Conservation (phyloP, 2,113 vertebrate genomes). For the Tachycineta bicolor region DNA sequence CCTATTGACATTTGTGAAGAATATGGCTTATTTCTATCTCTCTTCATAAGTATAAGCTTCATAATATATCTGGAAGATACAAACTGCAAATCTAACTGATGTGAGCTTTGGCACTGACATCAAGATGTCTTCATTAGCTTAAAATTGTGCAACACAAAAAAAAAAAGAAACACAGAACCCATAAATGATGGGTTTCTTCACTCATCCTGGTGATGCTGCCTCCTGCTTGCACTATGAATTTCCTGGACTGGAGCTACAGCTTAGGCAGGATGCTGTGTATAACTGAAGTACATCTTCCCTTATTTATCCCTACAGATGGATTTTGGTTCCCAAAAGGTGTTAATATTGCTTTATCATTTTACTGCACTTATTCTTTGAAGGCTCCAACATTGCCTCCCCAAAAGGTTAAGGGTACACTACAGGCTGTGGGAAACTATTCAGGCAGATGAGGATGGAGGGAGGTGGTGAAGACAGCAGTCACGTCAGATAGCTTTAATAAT, state of each 20-base stretch:
- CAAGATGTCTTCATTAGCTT: background rate
- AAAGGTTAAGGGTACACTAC: background rate
- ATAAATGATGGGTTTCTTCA: background rate
- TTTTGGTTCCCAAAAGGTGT: background rate
- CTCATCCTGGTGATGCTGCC: background rate
- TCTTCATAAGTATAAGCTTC: background rate
- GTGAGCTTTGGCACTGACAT: background rate
- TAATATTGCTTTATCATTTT: background rate
- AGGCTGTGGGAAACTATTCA: background rate
- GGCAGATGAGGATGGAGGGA: background rate
- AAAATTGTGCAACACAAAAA: background rate
- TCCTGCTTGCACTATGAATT: background rate
- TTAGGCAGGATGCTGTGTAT: background rate
- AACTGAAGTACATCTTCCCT: background rate
- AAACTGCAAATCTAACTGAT: background rate
- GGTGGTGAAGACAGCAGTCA: background rate
- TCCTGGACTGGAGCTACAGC: background rate
- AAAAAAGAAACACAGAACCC: background rate
- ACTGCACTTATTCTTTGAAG: background rate
- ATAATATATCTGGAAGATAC: background rate
- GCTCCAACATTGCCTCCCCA: background rate
- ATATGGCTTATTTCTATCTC: background rate
- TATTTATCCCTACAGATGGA: background rate
- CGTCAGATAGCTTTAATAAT: background rate
- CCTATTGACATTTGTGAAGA: background rate